These are phyloP conservation scores for Anguilla rostrata DNA, from an alignment of 2,113 vertebrate species.

Conservation along the genomic window DNA sequence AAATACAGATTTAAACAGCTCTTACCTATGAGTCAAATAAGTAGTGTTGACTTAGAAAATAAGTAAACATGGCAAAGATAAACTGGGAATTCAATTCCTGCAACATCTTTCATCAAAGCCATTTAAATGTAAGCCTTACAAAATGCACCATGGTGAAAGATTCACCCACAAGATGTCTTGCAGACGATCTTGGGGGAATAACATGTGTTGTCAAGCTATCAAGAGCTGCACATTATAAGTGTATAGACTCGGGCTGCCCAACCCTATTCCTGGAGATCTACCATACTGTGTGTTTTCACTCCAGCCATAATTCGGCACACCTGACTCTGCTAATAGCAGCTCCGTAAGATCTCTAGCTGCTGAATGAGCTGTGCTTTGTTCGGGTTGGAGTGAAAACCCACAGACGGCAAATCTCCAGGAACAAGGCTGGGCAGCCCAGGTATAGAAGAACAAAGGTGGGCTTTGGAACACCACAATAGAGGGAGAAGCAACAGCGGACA, in stretches of 20 bases:
- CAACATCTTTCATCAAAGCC: slow-evolving; percentile 6
- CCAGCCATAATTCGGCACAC: no score
- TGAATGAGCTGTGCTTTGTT: no score
- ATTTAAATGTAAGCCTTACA: slow-evolving; percentile 15
- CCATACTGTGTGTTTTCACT: no score
- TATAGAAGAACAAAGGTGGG: slow-evolving; percentile 3
- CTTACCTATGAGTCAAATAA: slow-evolving; percentile 26
- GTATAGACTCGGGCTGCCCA: background rate
- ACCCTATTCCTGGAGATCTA: no score
- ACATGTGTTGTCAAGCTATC: slow-evolving; percentile 11
- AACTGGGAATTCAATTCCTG: background rate
- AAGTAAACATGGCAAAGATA: background rate
- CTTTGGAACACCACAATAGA: background rate
- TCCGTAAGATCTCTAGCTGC: no score
- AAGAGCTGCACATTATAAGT: background rate
- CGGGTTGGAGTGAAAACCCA: no score
- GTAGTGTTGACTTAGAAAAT: slow-evolving; percentile 16
- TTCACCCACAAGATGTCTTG: slow-evolving; percentile 19
- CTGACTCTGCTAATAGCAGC: no score
- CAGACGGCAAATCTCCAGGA: no score
- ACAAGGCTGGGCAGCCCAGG: no score
- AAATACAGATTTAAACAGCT: slow-evolving; percentile 21
- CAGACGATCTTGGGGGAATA: slow-evolving; percentile 12
- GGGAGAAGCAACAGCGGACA: background rate
- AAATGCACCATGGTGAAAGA: background rate